Percentiles rank a stretch among this genome's conserved stretches.
These are phyloP conservation scores for Cremastinae sp. DNA, from an alignment of 2,888 invertebrate genomes.

Conservation along the genomic window DNA sequence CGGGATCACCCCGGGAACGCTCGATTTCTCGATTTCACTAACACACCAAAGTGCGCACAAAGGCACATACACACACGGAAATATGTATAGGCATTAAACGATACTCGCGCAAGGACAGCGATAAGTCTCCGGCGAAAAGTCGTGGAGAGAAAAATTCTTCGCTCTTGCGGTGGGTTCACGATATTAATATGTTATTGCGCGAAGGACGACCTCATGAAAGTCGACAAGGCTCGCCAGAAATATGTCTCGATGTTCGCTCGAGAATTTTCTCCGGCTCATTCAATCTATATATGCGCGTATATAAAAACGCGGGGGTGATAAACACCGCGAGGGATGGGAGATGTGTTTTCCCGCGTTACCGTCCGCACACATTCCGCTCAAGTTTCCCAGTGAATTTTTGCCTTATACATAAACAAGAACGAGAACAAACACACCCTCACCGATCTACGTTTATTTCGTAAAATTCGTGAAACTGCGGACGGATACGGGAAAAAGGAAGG, in stretches of 20 bases:
- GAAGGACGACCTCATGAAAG: conserved; percentile 80
- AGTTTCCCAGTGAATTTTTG: conserved; percentile 55
- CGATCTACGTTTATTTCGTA: conserved; percentile 29
- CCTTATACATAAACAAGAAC: conserved; percentile 22
- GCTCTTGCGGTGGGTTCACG: conserved; percentile 59
- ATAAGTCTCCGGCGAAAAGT: conserved; percentile 72
- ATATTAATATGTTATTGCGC: conserved; percentile 81
- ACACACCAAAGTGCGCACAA: neutral
- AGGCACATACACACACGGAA: conserved; percentile 16
- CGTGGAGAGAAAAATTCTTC: conserved; percentile 44
- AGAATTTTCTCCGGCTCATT: neutral
- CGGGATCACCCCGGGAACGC: conserved; percentile 60
- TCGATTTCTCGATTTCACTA: conserved; percentile 26
- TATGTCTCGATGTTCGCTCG: conserved; percentile 71
- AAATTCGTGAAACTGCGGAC: conserved; percentile 49
- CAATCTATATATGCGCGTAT: neutral
- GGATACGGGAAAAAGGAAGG: conserved; percentile 24
- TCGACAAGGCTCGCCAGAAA: conserved; percentile 79
- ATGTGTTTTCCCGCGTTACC: conserved; percentile 51
- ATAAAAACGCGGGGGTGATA: neutral
- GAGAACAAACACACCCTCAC: neutral
- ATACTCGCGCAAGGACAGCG: conserved; percentile 7
- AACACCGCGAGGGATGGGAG: conserved; percentile 30
- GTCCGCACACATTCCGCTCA: conserved; percentile 50
- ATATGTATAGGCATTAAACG: neutral